Evolutionary conservation across 2,888 invertebrate genomes (phyloP), one percentile per base, ranked within the genome.

Genomic region (Lochmaea crataegi): DNA sequence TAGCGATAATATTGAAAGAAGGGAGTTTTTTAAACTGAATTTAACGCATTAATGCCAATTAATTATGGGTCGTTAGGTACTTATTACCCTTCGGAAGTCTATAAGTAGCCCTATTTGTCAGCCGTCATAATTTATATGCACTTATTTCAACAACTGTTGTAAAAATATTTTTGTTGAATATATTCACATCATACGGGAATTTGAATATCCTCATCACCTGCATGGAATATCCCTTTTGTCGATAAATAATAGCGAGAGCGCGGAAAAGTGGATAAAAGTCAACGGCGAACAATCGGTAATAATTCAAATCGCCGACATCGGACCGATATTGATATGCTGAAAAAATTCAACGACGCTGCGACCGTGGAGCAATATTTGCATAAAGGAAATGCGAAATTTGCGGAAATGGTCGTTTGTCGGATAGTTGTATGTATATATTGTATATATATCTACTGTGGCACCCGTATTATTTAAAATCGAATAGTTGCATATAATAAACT

Each of bases 331-430:
- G 64, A 76, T 66, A 74, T 74, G 70, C 71, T 71, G 67, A 66
- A 61, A 71, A 68, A 63, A 68, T 38, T 51, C 66, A 60, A 38
- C 65, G 71, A 12, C 61, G 38, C 16, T 41, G 41, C 32, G 58
- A 32, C 32, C 38, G 38, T 9, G 38, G 38, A 60, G 18, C 38
- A 63, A 5, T 42, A 77, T 79, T 79, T 77, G 61, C 79, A 79
- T 78, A 80, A 76, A 75, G 81, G 79, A 81, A 79, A 81, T 80
- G 81, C 79, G 73, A 78, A 78, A 78, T 76, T 80, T 81, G 78
- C 79, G 78, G 79, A 81, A 81, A 77, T 72, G 73, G 76, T 73
- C 75, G 71, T n/a, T 58, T 38, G 58, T n/a, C 58, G 32, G 38
- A 58, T 58, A 38, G 38, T n/a, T 38, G 32, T 58, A 11, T 42